A percentile compares a stretch with the other conserved stretches of the same genome.
phyloP scores from a whole-genome alignment of 2,113 vertebrate genomes.

The Ramphastos sulfuratus region DNA sequence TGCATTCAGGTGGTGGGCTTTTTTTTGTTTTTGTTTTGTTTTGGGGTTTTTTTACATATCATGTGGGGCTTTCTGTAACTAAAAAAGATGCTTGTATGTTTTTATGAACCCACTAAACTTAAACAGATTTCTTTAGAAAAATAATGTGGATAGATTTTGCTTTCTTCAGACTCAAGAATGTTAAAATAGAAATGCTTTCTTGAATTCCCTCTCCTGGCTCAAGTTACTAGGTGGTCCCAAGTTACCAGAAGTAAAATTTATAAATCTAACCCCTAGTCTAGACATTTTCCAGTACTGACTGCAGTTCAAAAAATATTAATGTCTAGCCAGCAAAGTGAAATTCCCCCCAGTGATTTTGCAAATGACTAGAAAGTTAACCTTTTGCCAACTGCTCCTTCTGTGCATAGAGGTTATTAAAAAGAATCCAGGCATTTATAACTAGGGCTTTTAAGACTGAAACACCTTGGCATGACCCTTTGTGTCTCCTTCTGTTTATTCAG shows the following conservation, averaged over 20 bases:
- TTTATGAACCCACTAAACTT: slow-evolving; percentile 84
- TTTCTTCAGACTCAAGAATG: slow-evolving; percentile 82
- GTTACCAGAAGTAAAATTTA: slow-evolving; percentile 93
- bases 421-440: slow-evolving; percentile 83
- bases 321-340: slow-evolving; percentile 86
- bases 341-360: slow-evolving; percentile 85
- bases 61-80: slow-evolving; percentile 69
- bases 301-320: slow-evolving; percentile 86
- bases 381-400: slow-evolving; percentile 83
- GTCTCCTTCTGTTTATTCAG: slow-evolving; percentile 88
- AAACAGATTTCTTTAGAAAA: slow-evolving; percentile 84
- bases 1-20: slow-evolving; percentile 41
- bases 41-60: neutral
- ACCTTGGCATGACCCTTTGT: slow-evolving; percentile 87
- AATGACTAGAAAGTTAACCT: slow-evolving; percentile 87
- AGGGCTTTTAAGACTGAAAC: slow-evolving; percentile 81
- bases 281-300: slow-evolving; percentile 91
- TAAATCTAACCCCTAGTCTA: slow-evolving; percentile 93
- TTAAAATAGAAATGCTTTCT: slow-evolving; percentile 89
- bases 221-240: slow-evolving; percentile 89
- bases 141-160: slow-evolving; percentile 82
- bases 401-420: slow-evolving; percentile 83
- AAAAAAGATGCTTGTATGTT: slow-evolving; percentile 81
- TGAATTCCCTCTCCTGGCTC: slow-evolving; percentile 87
- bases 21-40: slow-evolving; percentile 58